Base-by-base conservation (phyloP, 2,888 invertebrate species). In the Pyrrhia umbra region DNA sequence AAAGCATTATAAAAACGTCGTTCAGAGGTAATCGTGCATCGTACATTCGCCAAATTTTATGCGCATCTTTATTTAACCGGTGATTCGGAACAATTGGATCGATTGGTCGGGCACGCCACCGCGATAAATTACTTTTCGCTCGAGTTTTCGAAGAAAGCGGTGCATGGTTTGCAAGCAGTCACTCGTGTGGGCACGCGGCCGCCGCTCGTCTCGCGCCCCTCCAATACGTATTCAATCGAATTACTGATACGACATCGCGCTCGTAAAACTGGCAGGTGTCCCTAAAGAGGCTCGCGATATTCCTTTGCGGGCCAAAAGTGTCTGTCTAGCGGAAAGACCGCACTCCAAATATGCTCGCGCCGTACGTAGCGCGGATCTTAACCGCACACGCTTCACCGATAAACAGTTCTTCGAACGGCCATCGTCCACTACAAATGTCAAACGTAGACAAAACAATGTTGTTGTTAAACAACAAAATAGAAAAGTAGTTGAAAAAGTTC, bases 61-160 rank as follows among this genome's bases (percentile, higher is more conserved):
- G 89, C 92, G 88, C 90, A 90, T 92, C 92, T 92, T 91, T 89
- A 90, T 91, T 87, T 88, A 85, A 88, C 84, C 85, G 84, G 81
- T 83, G 83, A 83, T 84, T 85, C 83, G 82, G 80, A 81, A 82
- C 81, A 83, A 82, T 70, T 73, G 82, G 88, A 94, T 94, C 93
- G 94, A 94, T 94, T 89, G 88, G 73, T 78, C 66, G 85, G 82
- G 85, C 94, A 94, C 94, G 94, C 93, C 73, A 93, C 85, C 80
- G 77, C 91, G 85, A 93, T 93, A 91, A 92, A 91, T 92, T 91
- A 93, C 92, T 94, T 94, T 94, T 93, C 92, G 89, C 86, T 89
- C 84, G 84, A 85, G 83, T 87, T 84, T 86, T 68, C 79, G 69
- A 85, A 86, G 87, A 88, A 71, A 74, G 84, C 84, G 88, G 89